Percentiles rank a stretch among this genome's conserved stretches.
Conservation (phyloP, 2,113 vertebrate species). For the Puma concolor region DNA sequence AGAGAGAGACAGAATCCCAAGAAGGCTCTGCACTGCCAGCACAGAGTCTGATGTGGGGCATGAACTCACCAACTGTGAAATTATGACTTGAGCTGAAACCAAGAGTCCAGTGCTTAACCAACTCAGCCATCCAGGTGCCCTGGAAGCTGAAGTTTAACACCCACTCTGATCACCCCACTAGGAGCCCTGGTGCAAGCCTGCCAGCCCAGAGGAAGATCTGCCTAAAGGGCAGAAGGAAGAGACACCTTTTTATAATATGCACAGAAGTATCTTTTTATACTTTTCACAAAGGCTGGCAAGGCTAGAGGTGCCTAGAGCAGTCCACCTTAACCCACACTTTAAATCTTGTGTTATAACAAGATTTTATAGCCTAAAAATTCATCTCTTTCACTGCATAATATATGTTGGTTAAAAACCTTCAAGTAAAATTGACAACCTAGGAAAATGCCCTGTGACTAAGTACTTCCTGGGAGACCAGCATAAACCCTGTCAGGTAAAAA, state of each 20-base stretch:
- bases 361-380: neutral
- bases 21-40: too few species aligned
- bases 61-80: too few species aligned
- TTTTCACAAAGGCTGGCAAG: neutral
- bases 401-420: slow-evolving; percentile 1
- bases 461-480: neutral
- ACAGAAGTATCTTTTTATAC: neutral
- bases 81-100: too few species aligned
- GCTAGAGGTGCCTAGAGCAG: neutral
- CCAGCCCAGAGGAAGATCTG: neutral
- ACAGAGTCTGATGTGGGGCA: too few species aligned
- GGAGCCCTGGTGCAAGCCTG: neutral
- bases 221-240: neutral
- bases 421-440: neutral
- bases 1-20: too few species aligned
- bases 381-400: neutral
- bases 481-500: neutral
- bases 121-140: too few species aligned
- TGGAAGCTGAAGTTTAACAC: neutral
- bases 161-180: neutral
- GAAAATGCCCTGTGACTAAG: neutral
- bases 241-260: neutral
- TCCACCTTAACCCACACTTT: neutral
- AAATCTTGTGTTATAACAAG: neutral
- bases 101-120: too few species aligned